Evolutionary conservation across 1,140 invertebrate genomes (phyloP).

Genomic region (Formica selysi): DNA sequence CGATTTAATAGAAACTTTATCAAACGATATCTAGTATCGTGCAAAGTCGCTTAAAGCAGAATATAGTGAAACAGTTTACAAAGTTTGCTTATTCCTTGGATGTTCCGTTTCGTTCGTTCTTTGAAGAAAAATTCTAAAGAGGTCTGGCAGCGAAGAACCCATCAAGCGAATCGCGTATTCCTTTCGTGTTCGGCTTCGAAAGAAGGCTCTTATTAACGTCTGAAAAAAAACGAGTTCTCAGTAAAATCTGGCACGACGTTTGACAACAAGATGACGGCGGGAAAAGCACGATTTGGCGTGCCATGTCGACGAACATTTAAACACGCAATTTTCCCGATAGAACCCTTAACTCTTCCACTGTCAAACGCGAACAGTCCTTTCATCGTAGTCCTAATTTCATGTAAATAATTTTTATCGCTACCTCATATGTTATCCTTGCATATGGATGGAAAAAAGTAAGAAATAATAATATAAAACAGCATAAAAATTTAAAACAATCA

Average conservation of each 20-base stretch:
- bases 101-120: slow-evolving; percentile 19
- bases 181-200: slow-evolving; percentile 43
- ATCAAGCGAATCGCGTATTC: slow-evolving; percentile 44
- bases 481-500: background rate
- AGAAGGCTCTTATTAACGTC: slow-evolving; percentile 37
- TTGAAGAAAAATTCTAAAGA: slow-evolving; percentile 60
- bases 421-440: background rate
- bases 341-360: no score
- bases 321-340: background rate
- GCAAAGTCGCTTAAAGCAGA: slow-evolving; percentile 40
- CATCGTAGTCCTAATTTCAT: background rate
- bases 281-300: background rate
- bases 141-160: slow-evolving; percentile 51
- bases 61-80: slow-evolving; percentile 49
- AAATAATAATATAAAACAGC: background rate
- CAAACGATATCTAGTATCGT: background rate
- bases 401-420: background rate
- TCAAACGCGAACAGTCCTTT: background rate
- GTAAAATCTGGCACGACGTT: background rate
- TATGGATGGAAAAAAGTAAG: background rate
- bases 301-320: background rate
- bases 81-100: slow-evolving; percentile 28
- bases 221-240: slow-evolving; percentile 36
- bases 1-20: slow-evolving; percentile 28
- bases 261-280: background rate